Evolutionary conservation across 2,888 invertebrate species (phyloP).

Genomic region (Erebia palarica): DNA sequence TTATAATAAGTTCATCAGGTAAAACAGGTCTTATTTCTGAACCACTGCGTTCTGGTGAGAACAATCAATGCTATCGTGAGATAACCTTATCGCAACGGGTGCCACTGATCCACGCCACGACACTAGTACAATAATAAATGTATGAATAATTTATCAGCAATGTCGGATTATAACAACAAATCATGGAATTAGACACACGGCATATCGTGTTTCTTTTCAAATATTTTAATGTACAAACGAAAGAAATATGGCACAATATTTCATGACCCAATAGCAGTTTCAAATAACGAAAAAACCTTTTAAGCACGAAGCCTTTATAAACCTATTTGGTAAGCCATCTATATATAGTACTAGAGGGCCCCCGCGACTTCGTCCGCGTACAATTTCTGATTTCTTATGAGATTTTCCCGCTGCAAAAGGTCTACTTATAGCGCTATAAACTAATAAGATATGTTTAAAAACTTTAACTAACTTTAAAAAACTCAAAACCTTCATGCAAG

Average conservation of each 20-base stretch:
- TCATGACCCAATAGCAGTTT: conserved; percentile 26
- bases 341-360: too few species aligned
- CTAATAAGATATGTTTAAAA: too few species aligned
- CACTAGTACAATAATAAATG: conserved; percentile 22
- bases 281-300: conserved; percentile 12
- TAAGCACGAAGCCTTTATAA: conserved; percentile 13
- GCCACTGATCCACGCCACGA: conserved; percentile 5
- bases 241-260: conserved; percentile 31
- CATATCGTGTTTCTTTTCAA: conserved; percentile 31
- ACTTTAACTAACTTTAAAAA: too few species aligned
- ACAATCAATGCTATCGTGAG: neutral
- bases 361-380: too few species aligned
- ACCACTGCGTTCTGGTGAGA: neutral
- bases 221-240: conserved; percentile 24
- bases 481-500: too few species aligned
- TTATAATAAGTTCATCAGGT: neutral
- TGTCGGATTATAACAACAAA: conserved; percentile 33
- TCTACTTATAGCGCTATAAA: too few species aligned
- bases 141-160: conserved; percentile 29
- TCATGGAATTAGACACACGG: conserved; percentile 31
- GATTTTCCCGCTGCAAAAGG: too few species aligned
- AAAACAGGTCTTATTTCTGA: neutral
- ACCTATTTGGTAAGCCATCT: conserved; percentile 23
- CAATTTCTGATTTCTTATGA: too few species aligned
- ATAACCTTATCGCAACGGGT: conserved; percentile 8